Evolutionary conservation across 92 coral and sea anemone species (phyloP), one percentile per base, ranked within the genome.

Genomic region (Heteractis magnifica): DNA sequence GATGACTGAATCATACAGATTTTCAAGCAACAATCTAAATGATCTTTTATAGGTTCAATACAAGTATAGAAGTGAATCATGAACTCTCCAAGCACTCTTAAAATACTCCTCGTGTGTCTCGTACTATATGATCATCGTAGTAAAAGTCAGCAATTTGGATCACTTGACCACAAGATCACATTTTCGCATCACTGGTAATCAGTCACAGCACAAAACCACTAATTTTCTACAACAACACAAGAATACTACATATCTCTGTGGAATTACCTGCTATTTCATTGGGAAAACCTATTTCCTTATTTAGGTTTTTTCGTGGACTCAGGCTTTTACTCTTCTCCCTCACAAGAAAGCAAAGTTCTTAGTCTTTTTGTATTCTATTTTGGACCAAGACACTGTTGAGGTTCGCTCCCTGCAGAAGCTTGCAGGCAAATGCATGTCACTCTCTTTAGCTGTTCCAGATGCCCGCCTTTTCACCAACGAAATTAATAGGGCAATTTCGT

Each of bases 361-460:
- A 53, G 13, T 53, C 59, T 53, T 53, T 53, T 53, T 53, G 13
- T 1, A 1, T 53, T 53, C 59, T 12, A 53, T 53, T 53, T 53
- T 53, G 13, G 59, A 53, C 59, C 59, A 53, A 0, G 13, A 7
- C 59, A 53, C 59, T 53, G 59, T 53, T 53, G 59, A 53, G 59
- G 59, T 53, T 53, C 71, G n/a, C 71, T 49, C 83, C 56, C 82
- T 84, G 20, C 87, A 77, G 23, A 8, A 77, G 6, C 78, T 77
- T n/a, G 75, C 83, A 5, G 83, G 83, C 21, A 84, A 77, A 70
- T 77, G 83, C 65, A 50, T 77, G 9, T 84, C 83, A 56, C 65
- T 78, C 51, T 20, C 49, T 49, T 53, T 85, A 12, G 88, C 79
- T 7, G 52, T 72, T 4, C 80, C 70, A 26, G 88, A 56, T 26